phyloP scores from a whole-genome alignment of 2,888 invertebrate genomes.

The Melanargia galathea region DNA sequence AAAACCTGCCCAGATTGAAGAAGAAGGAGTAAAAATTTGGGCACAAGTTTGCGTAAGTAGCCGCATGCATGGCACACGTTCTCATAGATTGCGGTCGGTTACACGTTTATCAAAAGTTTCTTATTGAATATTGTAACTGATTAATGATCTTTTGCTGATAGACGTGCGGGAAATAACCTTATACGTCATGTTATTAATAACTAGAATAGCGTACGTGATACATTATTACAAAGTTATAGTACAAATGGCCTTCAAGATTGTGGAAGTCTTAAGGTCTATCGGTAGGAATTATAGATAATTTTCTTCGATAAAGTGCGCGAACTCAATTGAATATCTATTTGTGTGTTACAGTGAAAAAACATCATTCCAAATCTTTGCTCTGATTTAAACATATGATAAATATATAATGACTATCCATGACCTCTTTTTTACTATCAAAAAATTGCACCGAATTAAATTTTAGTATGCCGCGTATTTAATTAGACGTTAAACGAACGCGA shows the following conservation, averaged over 20 bases:
- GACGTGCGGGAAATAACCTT: conserved; percentile 13
- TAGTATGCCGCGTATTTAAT: background rate
- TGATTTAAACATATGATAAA: background rate
- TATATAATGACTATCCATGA: background rate
- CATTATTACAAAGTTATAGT: background rate
- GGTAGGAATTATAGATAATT: background rate
- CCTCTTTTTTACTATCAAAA: conserved; percentile 11
- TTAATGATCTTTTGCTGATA: conserved; percentile 7
- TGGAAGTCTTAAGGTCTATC: background rate
- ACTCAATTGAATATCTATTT: too few species aligned
- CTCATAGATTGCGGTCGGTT: background rate
- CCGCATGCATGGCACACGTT: too few species aligned
- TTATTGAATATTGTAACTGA: conserved; percentile 12
- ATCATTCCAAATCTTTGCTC: background rate
- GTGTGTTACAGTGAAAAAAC: background rate
- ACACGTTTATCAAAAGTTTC: background rate
- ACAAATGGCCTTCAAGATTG: background rate
- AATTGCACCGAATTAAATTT: conserved; percentile 6
- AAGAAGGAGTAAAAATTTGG: too few species aligned
- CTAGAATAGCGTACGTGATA: conserved; percentile 3
- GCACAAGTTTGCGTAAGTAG: too few species aligned
- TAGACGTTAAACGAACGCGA: conserved; percentile 1
- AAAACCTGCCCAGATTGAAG: too few species aligned
- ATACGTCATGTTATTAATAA: conserved; percentile 14
- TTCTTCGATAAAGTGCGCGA: background rate